Conservation (phyloP, 2,797 vertebrate genomes). For the Rhadinocentrus ornatus region DNA sequence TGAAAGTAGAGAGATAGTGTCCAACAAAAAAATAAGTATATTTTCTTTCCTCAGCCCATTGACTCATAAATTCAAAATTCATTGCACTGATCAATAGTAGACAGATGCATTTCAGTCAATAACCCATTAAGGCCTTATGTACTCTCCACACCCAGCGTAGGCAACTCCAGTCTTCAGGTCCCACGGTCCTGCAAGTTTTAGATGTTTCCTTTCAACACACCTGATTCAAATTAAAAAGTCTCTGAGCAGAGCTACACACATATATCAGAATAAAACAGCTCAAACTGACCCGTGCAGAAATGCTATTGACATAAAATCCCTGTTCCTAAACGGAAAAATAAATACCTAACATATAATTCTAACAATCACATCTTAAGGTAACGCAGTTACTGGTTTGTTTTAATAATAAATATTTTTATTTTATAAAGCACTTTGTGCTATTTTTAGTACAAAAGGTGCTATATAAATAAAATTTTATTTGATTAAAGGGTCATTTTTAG, state of each 20-base stretch:
- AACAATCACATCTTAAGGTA: neutral
- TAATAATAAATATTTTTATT: neutral
- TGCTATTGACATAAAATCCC: too few species aligned
- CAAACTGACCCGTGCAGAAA: neutral
- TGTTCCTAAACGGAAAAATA: too few species aligned
- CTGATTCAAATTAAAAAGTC: neutral
- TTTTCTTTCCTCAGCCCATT: neutral
- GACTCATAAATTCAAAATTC: neutral
- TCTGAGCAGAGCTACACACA: neutral
- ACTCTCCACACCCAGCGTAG: neutral
- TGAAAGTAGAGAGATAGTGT: slow-evolving; percentile 1
- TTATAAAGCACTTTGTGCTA: neutral
- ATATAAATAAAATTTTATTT: too few species aligned
- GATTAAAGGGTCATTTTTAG: neutral
- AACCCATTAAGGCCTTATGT: neutral
- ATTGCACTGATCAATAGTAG: slow-evolving; percentile 1
- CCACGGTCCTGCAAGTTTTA: neutral
- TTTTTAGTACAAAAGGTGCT: neutral
- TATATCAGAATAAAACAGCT: neutral
- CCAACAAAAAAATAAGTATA: slow-evolving; percentile 5
- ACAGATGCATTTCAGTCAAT: neutral
- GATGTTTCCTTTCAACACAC: neutral
- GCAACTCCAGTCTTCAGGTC: neutral
- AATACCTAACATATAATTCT: too few species aligned
- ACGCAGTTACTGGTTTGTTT: neutral